These are phyloP conservation scores for Onychostoma macrolepis DNA, from an alignment of 2,113 vertebrate genomes.

Conservation along the genomic window DNA sequence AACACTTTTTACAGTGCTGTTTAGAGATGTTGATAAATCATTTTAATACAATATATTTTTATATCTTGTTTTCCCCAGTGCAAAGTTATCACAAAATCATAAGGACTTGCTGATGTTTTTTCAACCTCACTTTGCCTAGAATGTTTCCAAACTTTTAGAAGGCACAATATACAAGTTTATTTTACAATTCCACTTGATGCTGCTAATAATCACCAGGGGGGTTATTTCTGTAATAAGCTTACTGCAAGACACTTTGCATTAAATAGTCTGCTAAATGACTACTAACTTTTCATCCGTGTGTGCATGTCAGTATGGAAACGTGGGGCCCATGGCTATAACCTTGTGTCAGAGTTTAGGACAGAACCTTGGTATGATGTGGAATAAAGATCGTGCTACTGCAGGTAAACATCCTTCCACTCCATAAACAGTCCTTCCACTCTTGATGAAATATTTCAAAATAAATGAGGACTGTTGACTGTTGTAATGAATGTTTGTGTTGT, in stretches of 20 bases:
- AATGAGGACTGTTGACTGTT: not conserved
- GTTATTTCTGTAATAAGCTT: not conserved
- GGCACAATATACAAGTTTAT: not conserved
- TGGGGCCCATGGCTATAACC: constrained; percentile 91
- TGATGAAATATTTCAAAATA: not conserved
- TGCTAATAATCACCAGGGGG: not conserved
- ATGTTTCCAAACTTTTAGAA: not conserved
- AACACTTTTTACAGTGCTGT: too few relatives aligned
- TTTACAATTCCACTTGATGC: not conserved
- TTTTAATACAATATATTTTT: not conserved
- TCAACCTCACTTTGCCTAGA: not conserved
- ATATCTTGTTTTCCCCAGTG: not conserved
- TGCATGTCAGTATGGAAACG: constrained; percentile 83
- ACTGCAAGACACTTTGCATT: not conserved
- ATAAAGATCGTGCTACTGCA: constrained; percentile 84
- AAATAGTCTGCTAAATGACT: constrained; percentile 1
- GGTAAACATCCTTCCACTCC: constrained; percentile 68
- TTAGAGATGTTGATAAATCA: too few relatives aligned
- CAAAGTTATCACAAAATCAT: not conserved
- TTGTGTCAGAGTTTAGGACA: constrained; percentile 93
- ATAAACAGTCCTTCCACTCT: not conserved
- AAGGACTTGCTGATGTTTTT: not conserved
- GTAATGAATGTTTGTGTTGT: constrained; percentile 37
- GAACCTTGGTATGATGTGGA: constrained; percentile 98
- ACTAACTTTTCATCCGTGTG: constrained; percentile 6